These are phyloP conservation scores for Gallinago undulata DNA, from an alignment of 2,113 vertebrate genomes.

Conservation along the genomic window DNA sequence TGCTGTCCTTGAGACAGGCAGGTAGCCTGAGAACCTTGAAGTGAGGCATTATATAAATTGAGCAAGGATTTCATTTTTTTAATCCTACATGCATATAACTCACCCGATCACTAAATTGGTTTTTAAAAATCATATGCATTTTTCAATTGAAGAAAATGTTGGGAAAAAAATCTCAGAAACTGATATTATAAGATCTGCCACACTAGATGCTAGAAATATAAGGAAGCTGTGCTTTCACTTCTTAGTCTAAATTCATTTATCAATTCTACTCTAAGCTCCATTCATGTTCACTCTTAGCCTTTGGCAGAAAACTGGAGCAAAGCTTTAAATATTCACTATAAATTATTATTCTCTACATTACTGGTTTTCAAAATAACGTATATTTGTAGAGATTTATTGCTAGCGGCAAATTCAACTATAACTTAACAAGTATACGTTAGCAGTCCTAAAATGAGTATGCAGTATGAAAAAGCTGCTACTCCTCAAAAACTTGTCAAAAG, in stretches of 20 bases:
- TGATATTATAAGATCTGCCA: neutral
- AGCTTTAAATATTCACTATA: neutral
- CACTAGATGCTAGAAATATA: neutral
- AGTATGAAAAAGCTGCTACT: neutral
- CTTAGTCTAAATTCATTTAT: neutral
- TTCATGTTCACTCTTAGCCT: neutral
- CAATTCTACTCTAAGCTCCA: neutral
- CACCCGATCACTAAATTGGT: neutral
- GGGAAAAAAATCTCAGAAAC: neutral
- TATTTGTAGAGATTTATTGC: slow-evolving; percentile 1
- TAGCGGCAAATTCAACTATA: neutral
- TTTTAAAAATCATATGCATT: neutral
- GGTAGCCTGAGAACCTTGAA: neutral
- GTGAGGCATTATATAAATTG: neutral
- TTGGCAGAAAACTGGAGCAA: neutral
- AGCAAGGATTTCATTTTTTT: neutral
- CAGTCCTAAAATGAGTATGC: neutral
- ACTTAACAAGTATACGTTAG: neutral
- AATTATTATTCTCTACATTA: neutral
- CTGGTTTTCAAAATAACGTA: neutral
- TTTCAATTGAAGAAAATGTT: neutral
- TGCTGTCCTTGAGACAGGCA: neutral
- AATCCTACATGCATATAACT: neutral
- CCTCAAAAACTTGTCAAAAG: neutral
- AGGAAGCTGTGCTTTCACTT: neutral